phyloP scores from a whole-genome alignment of 2,888 invertebrate genomes.

The Plutella xylostella region DNA sequence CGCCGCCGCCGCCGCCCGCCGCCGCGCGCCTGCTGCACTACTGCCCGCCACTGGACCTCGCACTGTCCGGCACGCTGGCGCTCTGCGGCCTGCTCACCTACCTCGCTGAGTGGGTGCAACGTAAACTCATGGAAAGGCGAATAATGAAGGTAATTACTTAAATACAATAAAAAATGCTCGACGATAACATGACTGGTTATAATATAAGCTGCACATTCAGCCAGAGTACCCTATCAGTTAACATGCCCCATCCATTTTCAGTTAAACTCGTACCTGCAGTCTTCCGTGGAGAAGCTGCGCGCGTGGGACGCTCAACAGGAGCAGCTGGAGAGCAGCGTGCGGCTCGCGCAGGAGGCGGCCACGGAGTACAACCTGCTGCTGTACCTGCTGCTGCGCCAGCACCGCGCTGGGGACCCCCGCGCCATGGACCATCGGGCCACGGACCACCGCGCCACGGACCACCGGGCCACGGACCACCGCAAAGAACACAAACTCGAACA shows the following conservation, averaged over 20 bases:
- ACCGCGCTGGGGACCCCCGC: slow-evolving; percentile 20
- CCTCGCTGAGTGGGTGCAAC: slow-evolving; percentile 49
- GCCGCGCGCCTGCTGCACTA: slow-evolving; percentile 19
- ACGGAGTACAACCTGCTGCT: slow-evolving; percentile 51
- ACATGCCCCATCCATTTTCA: too few species aligned
- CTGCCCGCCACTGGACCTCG: slow-evolving; percentile 37
- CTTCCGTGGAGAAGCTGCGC: slow-evolving; percentile 37
- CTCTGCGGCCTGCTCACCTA: slow-evolving; percentile 32
- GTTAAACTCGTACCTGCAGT: slow-evolving; percentile 33
- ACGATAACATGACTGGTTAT: background rate
- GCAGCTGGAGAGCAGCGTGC: slow-evolving; percentile 38
- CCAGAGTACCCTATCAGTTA: too few species aligned
- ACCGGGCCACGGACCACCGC: background rate
- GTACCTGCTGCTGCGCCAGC: slow-evolving; percentile 40
- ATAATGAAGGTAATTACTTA: slow-evolving; percentile 38
- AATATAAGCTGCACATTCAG: background rate
- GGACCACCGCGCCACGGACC: background rate
- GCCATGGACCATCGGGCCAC: background rate
- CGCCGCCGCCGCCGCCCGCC: slow-evolving; percentile 20
- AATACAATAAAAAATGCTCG: background rate
- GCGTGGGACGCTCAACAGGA: slow-evolving; percentile 41
- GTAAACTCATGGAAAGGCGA: slow-evolving; percentile 48
- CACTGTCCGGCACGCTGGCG: slow-evolving; percentile 31
- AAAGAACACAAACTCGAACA: background rate
- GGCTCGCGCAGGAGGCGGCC: slow-evolving; percentile 41